A percentile compares a stretch with the other conserved stretches of the same genome.
Evolutionary conservation across 2,113 vertebrate species (phyloP).

Genomic region (Siniperca chuatsi): DNA sequence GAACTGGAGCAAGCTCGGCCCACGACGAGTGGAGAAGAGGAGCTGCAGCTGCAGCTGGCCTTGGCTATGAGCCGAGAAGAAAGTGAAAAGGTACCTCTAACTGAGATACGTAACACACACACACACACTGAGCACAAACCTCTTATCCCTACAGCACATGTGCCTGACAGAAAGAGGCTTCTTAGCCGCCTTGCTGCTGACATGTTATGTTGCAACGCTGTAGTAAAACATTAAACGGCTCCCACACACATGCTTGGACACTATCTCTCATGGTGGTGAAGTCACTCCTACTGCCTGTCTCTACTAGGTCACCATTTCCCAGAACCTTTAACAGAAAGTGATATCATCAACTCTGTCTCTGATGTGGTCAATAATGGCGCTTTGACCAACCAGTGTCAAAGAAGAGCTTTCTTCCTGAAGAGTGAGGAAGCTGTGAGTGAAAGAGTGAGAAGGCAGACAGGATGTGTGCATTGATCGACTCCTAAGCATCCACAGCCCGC

Average conservation of each 20-base stretch:
- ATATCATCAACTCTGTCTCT: slow-evolving; percentile 54
- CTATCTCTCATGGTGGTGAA: slow-evolving; percentile 21
- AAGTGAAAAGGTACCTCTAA: slow-evolving; percentile 91
- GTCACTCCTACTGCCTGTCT: slow-evolving; percentile 17
- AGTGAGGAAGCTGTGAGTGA: slow-evolving; percentile 46
- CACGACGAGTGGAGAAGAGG: slow-evolving; percentile 93
- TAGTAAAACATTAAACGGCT: slow-evolving; percentile 50
- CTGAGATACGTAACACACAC: slow-evolving; percentile 11
- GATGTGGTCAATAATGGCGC: slow-evolving; percentile 63
- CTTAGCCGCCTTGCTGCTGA: slow-evolving; percentile 34
- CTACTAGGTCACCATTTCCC: slow-evolving; percentile 50
- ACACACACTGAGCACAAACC: slow-evolving; percentile 21
- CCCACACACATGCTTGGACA: slow-evolving; percentile 6
- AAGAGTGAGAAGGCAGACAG: slow-evolving; percentile 67
- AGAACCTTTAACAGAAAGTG: slow-evolving; percentile 61
- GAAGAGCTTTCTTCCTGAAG: slow-evolving; percentile 26
- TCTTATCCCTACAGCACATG: slow-evolving; percentile 34
- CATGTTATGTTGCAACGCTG: slow-evolving; percentile 33
- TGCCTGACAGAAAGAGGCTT: slow-evolving; percentile 40
- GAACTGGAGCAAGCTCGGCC: slow-evolving; percentile 95
- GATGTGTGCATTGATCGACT: slow-evolving; percentile 75
- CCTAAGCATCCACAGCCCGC: slow-evolving; percentile 37
- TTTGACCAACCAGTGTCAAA: slow-evolving; percentile 54
- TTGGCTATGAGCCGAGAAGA: slow-evolving; percentile 97
- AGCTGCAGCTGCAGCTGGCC: slow-evolving; percentile 95